phyloP scores from a whole-genome alignment of 2,797 vertebrate species.

The Halcyon badia region DNA sequence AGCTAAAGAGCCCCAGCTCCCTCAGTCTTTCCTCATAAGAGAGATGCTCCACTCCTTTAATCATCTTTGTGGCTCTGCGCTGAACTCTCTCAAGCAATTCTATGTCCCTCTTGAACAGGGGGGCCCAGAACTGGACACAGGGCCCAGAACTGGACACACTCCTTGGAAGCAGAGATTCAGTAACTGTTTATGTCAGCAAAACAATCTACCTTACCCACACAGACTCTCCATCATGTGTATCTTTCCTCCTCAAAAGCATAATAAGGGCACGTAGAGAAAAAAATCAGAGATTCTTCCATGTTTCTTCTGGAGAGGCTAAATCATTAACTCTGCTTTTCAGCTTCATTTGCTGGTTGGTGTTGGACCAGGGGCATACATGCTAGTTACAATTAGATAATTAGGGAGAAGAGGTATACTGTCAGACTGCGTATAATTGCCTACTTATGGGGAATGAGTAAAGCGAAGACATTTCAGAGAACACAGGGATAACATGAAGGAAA shows the following conservation, averaged over 20 bases:
- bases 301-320: background rate
- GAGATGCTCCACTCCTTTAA: no score
- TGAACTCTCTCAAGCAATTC: no score
- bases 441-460: background rate
- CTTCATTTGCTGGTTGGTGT: background rate
- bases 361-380: background rate
- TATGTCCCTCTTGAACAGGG: no score
- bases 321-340: background rate
- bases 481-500: background rate
- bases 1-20: no score
- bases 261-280: background rate
- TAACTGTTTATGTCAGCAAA: background rate
- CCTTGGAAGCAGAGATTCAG: background rate
- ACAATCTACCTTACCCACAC: background rate
- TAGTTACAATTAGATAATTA: background rate
- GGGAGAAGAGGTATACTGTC: background rate
- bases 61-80: no score
- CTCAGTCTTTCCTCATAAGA: no score
- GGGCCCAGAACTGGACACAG: no score
- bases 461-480: background rate
- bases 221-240: rapidly evolving
- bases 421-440: background rate
- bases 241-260: background rate
- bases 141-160: no score
- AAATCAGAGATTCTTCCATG: background rate